phyloP scores from a whole-genome alignment of 2,888 invertebrate species.

The Pilophorus perplexus region DNA sequence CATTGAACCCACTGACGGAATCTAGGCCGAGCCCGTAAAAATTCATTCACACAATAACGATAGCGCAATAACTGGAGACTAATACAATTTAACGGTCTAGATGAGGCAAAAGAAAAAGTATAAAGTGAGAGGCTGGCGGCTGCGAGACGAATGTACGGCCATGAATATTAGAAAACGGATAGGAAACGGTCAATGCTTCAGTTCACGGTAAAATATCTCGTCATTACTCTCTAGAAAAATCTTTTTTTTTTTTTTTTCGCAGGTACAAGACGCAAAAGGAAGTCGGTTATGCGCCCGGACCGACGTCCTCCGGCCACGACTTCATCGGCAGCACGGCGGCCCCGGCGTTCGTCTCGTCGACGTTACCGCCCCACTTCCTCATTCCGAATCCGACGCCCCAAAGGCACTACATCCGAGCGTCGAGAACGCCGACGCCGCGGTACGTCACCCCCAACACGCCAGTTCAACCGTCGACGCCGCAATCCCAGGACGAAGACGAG shows the following conservation, averaged over 20 bases:
- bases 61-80: too few species aligned
- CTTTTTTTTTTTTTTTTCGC: not conserved
- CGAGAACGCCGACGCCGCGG: slow-evolving; percentile 40
- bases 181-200: too few species aligned
- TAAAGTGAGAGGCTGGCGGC: too few species aligned
- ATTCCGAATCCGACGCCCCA: slow-evolving; percentile 36
- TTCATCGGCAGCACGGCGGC: slow-evolving; percentile 12
- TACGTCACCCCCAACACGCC: slow-evolving; percentile 41
- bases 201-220: too few species aligned
- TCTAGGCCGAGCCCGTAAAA: too few species aligned
- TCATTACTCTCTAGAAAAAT: too few species aligned
- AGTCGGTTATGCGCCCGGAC: slow-evolving; percentile 37
- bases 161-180: too few species aligned
- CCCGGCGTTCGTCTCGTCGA: slow-evolving; percentile 34
- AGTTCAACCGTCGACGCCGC: slow-evolving; percentile 24
- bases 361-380: slow-evolving; percentile 25
- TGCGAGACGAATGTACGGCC: too few species aligned
- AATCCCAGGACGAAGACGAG: slow-evolving; percentile 14
- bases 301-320: slow-evolving; percentile 1
- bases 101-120: too few species aligned
- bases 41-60: too few species aligned
- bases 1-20: too few species aligned
- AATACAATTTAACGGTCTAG: too few species aligned
- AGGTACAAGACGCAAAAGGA: slow-evolving; percentile 48
- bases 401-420: slow-evolving; percentile 38